A percentile compares a stretch with the other conserved stretches of the same genome.
These are phyloP conservation scores for Sebastes hopkinsi DNA, from an alignment of 2,797 vertebrate species.

Conservation along the genomic window DNA sequence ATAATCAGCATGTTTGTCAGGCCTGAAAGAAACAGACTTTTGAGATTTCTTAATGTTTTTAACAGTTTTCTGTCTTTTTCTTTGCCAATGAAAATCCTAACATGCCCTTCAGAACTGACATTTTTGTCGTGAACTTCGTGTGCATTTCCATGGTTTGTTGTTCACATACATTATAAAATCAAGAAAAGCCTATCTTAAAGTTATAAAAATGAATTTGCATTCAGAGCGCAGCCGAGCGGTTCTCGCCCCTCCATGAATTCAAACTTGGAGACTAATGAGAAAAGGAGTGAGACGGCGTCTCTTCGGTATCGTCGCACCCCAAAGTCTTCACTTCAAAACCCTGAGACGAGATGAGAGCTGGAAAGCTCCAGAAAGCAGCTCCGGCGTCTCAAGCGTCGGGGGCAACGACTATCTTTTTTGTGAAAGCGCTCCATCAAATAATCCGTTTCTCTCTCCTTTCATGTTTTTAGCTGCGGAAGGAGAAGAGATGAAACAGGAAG, in stretches of 20 bases:
- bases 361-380: constrained; percentile 3
- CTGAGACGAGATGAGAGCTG: constrained; percentile 10
- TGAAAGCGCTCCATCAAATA: constrained; percentile 41
- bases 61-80: not conserved
- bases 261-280: constrained; percentile 31
- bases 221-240: not conserved
- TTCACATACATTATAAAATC: not conserved
- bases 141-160: not conserved
- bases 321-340: constrained; percentile 29
- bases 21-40: not conserved
- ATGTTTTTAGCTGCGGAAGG: constrained; percentile 43
- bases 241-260: constrained; percentile 2
- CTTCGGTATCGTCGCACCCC: not conserved
- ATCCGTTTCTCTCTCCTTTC: constrained; percentile 31
- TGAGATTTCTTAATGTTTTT: not conserved
- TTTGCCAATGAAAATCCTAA: not conserved
- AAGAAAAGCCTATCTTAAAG: not conserved
- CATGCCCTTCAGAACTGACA: not conserved
- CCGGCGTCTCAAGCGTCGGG: constrained; percentile 6
- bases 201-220: constrained; percentile 1
- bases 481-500: constrained; percentile 54
- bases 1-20: not conserved
- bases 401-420: constrained; percentile 18
- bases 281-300: constrained; percentile 5
- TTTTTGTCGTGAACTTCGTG: not conserved